phyloP scores from a whole-genome alignment of 2,113 vertebrate species.

The Puffinus mauretanicus region DNA sequence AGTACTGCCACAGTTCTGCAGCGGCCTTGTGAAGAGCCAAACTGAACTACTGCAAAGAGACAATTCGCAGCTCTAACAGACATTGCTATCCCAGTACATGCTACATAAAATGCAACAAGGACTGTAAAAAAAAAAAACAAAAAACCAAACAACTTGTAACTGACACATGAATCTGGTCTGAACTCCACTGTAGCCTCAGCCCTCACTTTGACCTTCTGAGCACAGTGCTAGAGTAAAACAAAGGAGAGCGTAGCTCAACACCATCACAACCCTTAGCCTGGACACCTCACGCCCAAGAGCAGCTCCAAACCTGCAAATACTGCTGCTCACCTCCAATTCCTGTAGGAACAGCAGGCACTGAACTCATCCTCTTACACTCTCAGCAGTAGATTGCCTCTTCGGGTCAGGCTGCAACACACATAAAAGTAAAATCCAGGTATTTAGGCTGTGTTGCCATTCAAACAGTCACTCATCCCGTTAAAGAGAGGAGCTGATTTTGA shows the following conservation, averaged over 20 bases:
- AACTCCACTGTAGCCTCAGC: not conserved
- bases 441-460: not conserved
- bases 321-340: not conserved
- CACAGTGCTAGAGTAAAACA: not conserved
- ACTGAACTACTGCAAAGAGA: not conserved
- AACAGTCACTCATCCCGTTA: not conserved
- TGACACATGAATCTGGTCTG: not conserved
- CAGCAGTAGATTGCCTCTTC: not conserved
- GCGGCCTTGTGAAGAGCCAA: not conserved
- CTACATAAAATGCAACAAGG: not conserved
- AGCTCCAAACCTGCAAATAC: not conserved
- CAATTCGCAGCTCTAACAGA: not conserved
- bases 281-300: not conserved
- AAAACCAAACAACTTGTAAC: not conserved
- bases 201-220: not conserved
- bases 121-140: not conserved
- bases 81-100: not conserved
- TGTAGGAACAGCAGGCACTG: not conserved
- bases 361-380: not conserved
- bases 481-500: not conserved
- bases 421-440: not conserved
- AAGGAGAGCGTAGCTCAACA: not conserved
- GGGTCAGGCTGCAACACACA: not conserved
- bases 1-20: not conserved
- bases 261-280: not conserved